A percentile compares a stretch with the other conserved stretches of the same genome.
phyloP scores from a whole-genome alignment of 1,140 invertebrate species.

The Cephus cinctus region DNA sequence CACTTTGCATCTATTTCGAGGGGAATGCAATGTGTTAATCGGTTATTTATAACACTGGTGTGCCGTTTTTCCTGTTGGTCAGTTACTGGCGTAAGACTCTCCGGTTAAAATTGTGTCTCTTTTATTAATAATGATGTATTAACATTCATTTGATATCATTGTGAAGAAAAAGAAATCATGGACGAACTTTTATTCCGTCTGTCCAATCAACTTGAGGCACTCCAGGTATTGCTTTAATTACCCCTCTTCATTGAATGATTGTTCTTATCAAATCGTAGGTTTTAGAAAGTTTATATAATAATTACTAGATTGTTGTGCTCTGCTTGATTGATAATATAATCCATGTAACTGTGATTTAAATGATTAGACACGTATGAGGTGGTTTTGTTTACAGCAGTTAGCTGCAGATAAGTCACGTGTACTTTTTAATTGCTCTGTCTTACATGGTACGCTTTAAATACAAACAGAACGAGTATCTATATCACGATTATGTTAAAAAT shows the following conservation, averaged over 20 bases:
- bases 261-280: not conserved
- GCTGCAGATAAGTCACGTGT: too few species aligned
- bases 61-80: slow-evolving; percentile 31
- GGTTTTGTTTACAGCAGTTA: too few species aligned
- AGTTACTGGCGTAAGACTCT: slow-evolving; percentile 6
- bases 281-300: not conserved
- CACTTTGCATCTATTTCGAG: slow-evolving; percentile 44
- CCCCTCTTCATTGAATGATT: not conserved
- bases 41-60: slow-evolving; percentile 51
- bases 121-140: too few species aligned
- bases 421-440: too few species aligned
- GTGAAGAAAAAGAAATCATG: slow-evolving; percentile 32
- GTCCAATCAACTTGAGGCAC: slow-evolving; percentile 40
- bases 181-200: slow-evolving; percentile 52
- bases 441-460: too few species aligned
- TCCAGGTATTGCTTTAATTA: slow-evolving; percentile 42
- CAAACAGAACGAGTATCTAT: too few species aligned
- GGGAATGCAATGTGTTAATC: slow-evolving; percentile 43
- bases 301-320: not conserved
- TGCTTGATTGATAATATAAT: not conserved
- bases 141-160: too few species aligned
- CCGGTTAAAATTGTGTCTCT: slow-evolving; percentile 2
- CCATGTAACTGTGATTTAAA: too few species aligned
- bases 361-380: too few species aligned
- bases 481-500: too few species aligned